These are phyloP conservation scores for Daubentonia madagascariensis DNA, from an alignment of 2,113 vertebrate species.

Conservation along the genomic window DNA sequence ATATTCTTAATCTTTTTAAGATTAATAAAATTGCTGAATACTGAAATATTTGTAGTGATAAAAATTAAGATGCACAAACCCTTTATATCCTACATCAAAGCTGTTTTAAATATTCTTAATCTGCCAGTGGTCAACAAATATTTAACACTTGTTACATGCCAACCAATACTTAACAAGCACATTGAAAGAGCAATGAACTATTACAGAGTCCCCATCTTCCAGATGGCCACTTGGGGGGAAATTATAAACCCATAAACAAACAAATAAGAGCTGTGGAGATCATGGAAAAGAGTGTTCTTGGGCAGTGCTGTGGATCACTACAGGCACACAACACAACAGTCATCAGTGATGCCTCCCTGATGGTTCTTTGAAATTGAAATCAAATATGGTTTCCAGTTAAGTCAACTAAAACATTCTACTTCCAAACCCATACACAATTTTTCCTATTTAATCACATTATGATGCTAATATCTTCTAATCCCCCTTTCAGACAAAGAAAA, in stretches of 20 bases:
- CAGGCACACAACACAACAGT: neutral
- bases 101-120: neutral
- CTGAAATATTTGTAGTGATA: neutral
- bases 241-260: neutral
- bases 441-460: neutral
- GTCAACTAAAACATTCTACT: neutral
- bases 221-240: neutral
- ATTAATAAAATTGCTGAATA: constrained; percentile 1
- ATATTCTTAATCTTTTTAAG: constrained; percentile 6
- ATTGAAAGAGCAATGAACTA: neutral
- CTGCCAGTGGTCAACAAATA: neutral
- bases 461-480: neutral
- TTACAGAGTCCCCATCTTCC: neutral
- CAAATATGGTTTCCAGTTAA: neutral
- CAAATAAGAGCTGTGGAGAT: neutral
- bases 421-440: neutral
- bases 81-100: neutral
- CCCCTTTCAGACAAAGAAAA: neutral
- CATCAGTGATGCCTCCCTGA: too few relatives aligned
- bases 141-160: neutral
- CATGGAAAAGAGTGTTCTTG: neutral
- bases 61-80: constrained; percentile 16
- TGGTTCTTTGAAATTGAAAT: neutral
- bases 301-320: neutral
- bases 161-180: neutral